phyloP scores from a whole-genome alignment of 2,797 vertebrate genomes.

The Rhyacichthys aspro region DNA sequence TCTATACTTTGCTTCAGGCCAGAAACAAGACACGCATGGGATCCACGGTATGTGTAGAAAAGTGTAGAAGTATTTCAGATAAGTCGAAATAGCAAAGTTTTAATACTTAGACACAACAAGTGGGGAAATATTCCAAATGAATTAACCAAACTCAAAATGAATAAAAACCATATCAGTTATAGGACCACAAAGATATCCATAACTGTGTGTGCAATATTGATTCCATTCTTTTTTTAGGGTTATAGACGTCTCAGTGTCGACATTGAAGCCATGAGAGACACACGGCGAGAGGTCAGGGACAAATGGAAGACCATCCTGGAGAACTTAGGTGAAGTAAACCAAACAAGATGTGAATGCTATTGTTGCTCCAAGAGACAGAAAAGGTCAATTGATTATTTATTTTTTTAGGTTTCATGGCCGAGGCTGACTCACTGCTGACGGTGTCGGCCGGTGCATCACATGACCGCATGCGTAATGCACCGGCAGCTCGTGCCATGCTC shows the following conservation, averaged over 20 bases:
- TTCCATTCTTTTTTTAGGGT: conserved; percentile 61
- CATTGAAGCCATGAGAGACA: conserved; percentile 84
- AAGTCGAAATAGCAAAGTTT: too few relatives aligned
- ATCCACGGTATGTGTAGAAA: conserved; percentile 70
- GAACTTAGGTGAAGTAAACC: conserved; percentile 77
- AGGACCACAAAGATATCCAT: not conserved
- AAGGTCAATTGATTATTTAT: not conserved
- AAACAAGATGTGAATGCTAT: too few relatives aligned
- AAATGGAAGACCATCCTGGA: conserved; percentile 85
- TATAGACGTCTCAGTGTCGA: conserved; percentile 84
- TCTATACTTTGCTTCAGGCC: conserved; percentile 80
- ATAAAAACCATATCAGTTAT: too few relatives aligned
- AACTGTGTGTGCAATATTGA: not conserved
- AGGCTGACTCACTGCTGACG: conserved; percentile 81
- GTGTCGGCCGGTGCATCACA: conserved; percentile 78
- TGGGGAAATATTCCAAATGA: too few relatives aligned
- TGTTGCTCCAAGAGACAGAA: too few relatives aligned
- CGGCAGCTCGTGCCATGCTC: conserved; percentile 75
- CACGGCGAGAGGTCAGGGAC: conserved; percentile 82
- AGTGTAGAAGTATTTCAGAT: too few relatives aligned
- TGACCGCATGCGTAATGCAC: conserved; percentile 81
- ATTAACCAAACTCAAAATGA: too few relatives aligned
- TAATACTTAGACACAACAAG: too few relatives aligned
- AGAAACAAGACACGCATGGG: conserved; percentile 80
- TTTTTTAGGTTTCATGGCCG: conserved; percentile 81